Conservation (phyloP, 2,888 invertebrate genomes). For the Phyllotreta striolata region DNA sequence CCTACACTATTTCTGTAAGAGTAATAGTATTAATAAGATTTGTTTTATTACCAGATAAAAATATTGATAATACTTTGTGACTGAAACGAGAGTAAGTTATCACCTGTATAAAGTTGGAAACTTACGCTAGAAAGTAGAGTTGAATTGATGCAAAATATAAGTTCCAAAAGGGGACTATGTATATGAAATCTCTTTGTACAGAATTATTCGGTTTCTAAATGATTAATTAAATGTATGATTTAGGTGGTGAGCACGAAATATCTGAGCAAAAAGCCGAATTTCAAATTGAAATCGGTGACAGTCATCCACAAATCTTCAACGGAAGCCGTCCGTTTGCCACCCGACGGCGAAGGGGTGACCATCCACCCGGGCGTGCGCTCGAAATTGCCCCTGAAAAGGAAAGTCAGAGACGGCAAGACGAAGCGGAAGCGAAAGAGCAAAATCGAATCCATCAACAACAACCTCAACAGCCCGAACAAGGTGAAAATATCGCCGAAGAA, state of each 20-base stretch:
- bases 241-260: constrained; percentile 83
- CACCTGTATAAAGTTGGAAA: background rate
- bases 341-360: constrained; percentile 76
- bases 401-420: constrained; percentile 72
- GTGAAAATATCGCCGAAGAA: constrained; percentile 57
- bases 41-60: constrained; percentile 40
- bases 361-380: constrained; percentile 88
- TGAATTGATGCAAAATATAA: too few species aligned
- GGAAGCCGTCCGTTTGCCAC: constrained; percentile 84
- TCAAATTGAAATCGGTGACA: constrained; percentile 85
- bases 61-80: constrained; percentile 28
- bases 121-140: constrained; percentile 1
- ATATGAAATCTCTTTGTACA: too few species aligned
- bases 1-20: too few species aligned
- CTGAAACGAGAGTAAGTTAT: constrained; percentile 32
- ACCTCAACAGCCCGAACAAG: constrained; percentile 57
- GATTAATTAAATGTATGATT: constrained; percentile 22
- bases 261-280: constrained; percentile 80
- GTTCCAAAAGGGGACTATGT: too few species aligned
- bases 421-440: constrained; percentile 61
- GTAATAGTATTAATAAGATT: background rate
- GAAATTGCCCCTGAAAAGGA: constrained; percentile 86
- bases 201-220: too few species aligned
- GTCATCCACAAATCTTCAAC: constrained; percentile 91
- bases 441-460: constrained; percentile 50